Percentiles rank a stretch among this genome's conserved stretches.
These are phyloP conservation scores for Elysia crispata DNA, from an alignment of 2,888 invertebrate species.

Conservation along the genomic window DNA sequence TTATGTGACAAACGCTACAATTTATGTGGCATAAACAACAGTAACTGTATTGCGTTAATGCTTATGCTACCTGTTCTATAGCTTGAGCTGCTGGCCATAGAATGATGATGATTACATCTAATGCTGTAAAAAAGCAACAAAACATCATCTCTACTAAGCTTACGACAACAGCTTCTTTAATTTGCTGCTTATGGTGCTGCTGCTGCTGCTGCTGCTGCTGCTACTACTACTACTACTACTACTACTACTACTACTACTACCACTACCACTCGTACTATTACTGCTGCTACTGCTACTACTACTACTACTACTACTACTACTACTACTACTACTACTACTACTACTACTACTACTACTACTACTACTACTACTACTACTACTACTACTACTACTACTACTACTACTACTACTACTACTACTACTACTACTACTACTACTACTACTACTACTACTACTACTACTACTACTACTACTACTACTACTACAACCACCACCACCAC, in stretches of 20 bases:
- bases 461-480: neutral
- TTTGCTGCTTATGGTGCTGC: too few species aligned
- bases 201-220: neutral
- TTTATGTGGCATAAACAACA: too few species aligned
- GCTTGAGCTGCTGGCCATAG: too few species aligned
- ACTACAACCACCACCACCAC: neutral
- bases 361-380: slow-evolving; percentile 34
- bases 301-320: slow-evolving; percentile 34
- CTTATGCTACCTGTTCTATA: too few species aligned
- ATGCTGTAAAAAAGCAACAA: too few species aligned
- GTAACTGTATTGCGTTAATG: too few species aligned
- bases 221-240: slow-evolving; percentile 4
- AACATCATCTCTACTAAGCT: too few species aligned
- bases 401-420: slow-evolving; percentile 10
- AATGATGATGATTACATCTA: too few species aligned
- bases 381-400: slow-evolving; percentile 28
- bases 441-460: slow-evolving; percentile 4
- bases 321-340: slow-evolving; percentile 33
- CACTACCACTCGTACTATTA: too few species aligned
- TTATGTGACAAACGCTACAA: too few species aligned
- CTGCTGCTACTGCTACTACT: too few species aligned
- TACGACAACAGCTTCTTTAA: neutral
- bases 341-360: slow-evolving; percentile 34
- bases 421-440: neutral
- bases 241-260: slow-evolving; percentile 9